Base-by-base conservation (phyloP, 2,113 vertebrate species). In the Oenanthe oenanthe region DNA sequence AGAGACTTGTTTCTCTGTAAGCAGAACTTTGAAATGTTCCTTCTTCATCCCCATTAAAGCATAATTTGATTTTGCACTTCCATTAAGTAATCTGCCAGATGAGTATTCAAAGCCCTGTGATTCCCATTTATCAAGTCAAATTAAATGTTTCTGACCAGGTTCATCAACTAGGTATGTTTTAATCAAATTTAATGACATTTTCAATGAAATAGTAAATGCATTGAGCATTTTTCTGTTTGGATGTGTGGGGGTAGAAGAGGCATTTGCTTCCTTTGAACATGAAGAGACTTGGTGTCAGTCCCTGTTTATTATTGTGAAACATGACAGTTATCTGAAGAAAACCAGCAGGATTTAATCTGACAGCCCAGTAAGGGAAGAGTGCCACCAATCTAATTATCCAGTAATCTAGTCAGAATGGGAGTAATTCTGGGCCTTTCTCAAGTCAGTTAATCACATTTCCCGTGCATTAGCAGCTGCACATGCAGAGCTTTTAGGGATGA, bases 301-400 rank as follows among this genome's bases (percentile, higher is more conserved):
- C 77, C 61, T 96, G 89, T 97, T 97, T 98, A 95, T 97, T 97
- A 95, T 93, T 96, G 97, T 93, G 87, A 76, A 96, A 92, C 93
- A 91, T 97, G 97, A 97, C 97, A 97, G 95, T 93, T 97, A 96
- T 97, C 96, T 97, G 97, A 98, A 89, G 96, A 95, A 98, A 98
- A 97, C 62, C 97, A 98, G 97, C 95, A 94, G 82, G 84, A 98
- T 98, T 97, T 97, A 97, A 98, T 97, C 96, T 98, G 98, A 98
- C 97, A 98, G 96, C 83, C 96, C 94, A 96, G 97, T 96, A 98
- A 97, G 98, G 95, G 95, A 98, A 98, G 98, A 98, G 98, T 98
- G 98, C 98, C 97, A 98, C 97, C 98, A 98, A 99, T 99, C 98
- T 98, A 98, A 99, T 99, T 99, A 99, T 92, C 97, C 97, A 91